Evolutionary conservation across 2,888 invertebrate species (phyloP).

Genomic region (Papilio elwesi): DNA sequence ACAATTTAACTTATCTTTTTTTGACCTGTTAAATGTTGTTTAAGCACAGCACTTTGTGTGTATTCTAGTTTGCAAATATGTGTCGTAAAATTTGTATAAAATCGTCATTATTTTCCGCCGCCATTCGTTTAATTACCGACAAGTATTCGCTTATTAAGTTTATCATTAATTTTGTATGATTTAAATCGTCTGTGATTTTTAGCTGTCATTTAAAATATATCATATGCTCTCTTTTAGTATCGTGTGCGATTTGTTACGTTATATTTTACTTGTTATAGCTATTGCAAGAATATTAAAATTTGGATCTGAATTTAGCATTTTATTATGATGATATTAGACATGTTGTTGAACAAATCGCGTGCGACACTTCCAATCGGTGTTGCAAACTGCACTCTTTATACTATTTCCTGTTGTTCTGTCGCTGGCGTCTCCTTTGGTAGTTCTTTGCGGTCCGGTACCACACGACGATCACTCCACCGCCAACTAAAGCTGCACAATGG

Average conservation of each 20-base stretch:
- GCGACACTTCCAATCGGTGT: slow-evolving; percentile 75
- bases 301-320: neutral
- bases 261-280: neutral
- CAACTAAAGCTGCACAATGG: slow-evolving; percentile 66
- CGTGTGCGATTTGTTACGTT: slow-evolving; percentile 61
- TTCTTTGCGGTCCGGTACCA: slow-evolving; percentile 66
- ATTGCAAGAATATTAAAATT: neutral
- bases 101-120: slow-evolving; percentile 66
- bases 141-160: slow-evolving; percentile 71
- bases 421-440: slow-evolving; percentile 72
- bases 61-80: slow-evolving; percentile 79
- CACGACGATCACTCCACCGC: slow-evolving; percentile 76
- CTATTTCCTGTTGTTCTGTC: slow-evolving; percentile 82
- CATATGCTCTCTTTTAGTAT: slow-evolving; percentile 75
- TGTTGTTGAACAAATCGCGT: slow-evolving; percentile 58
- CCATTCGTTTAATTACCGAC: slow-evolving; percentile 66
- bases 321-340: neutral
- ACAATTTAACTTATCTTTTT: slow-evolving; percentile 29
- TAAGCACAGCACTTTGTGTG: slow-evolving; percentile 76
- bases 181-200: slow-evolving; percentile 78
- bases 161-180: slow-evolving; percentile 68
- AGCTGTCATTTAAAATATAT: slow-evolving; percentile 78
- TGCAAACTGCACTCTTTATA: slow-evolving; percentile 85
- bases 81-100: slow-evolving; percentile 80
- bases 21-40: slow-evolving; percentile 57